Base-by-base conservation (phyloP, 2,113 vertebrate species). In the Dipodomys spectabilis region DNA sequence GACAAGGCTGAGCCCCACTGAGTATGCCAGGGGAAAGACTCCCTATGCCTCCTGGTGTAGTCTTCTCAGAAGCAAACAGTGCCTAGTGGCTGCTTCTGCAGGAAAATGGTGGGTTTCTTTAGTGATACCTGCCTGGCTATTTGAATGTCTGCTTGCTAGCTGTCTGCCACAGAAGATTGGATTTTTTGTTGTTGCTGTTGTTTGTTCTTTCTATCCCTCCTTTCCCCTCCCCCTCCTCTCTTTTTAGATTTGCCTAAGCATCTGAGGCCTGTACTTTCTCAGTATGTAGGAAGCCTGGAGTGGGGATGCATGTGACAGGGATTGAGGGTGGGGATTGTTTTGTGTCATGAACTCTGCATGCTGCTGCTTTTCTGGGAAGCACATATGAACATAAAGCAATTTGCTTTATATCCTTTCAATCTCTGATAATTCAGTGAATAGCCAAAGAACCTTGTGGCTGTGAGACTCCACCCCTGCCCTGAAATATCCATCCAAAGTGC, bases 301-400 rank as follows among this genome's bases (percentile, higher is more conserved):
- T 35, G 13, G 64, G 81, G 2, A 82, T 27, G 6, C 39, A 39
- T 5, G 39, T 39, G 39, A 39, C 39, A 39, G 39, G 39, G 39
- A 39, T 39, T 35, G 64, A 81, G 86, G 80, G 89, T 39, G 39
- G 28, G 72, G 77, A 84, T 74, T 78, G 82, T 90, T 87, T 73
- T 82, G 35, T 83, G 80, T 68, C 49, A 87, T 30, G 28, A 87
- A 57, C 64, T 67, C n/a, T 20, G 45, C 57, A 67, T 19, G 81
- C 62, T 75, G 67, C 92, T 81, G 27, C 23, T 68, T 87, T 72
- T 84, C 91, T 91, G 67, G 86, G 82, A 86, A 75, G 53, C 83
- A 75, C 2, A 0, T 9, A 49, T 80, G 71, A 57, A 44, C 67
- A 8, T 18, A 60, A 72, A 92, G n/a, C 18, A 44, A 32, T 32